These are phyloP conservation scores for Thalassaphorura encarpata DNA, from an alignment of 1,140 invertebrate species.

Conservation along the genomic window DNA sequence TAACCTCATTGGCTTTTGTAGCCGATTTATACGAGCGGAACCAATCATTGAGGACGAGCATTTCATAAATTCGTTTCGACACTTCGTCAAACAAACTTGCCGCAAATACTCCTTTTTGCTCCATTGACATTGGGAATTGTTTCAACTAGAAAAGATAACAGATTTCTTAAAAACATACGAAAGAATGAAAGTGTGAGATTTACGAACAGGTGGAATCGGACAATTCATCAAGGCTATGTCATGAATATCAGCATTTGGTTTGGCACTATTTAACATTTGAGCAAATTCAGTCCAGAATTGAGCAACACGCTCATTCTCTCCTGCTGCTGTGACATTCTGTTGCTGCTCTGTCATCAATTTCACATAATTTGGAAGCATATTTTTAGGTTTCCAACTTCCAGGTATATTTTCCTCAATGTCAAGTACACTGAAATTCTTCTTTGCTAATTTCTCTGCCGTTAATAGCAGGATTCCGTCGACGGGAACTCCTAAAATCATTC, in stretches of 20 bases:
- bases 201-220: neutral
- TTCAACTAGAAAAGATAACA: too few species aligned
- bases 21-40: neutral
- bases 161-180: too few species aligned
- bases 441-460: too few species aligned
- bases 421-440: slow-evolving; percentile 5
- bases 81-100: neutral
- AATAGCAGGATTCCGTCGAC: too few species aligned
- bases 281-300: neutral
- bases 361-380: too few species aligned
- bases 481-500: too few species aligned
- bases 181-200: too few species aligned
- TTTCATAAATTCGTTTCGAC: neutral
- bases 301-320: neutral
- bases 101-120: neutral
- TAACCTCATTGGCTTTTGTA: too few species aligned
- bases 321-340: neutral
- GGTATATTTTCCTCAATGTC: slow-evolving; percentile 12
- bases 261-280: neutral
- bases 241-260: neutral
- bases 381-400: neutral
- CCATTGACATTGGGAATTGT: neutral
- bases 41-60: neutral
- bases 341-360: neutral
- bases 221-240: slow-evolving; percentile 8